Base-by-base conservation (phyloP, 1,140 invertebrate species). In the Pristionchus pacificus region DNA sequence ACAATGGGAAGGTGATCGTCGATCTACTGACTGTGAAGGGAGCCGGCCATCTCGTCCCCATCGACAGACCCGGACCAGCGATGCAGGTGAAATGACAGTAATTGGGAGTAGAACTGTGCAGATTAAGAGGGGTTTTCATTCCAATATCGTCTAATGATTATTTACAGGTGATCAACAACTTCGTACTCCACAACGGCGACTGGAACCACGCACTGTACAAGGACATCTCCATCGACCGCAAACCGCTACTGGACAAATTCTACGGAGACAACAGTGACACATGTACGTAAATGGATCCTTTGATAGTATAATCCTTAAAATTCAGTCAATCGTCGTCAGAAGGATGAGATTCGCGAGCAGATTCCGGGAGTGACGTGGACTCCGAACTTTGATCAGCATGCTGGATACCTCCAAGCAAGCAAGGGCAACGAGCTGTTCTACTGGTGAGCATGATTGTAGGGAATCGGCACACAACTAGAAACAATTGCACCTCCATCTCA, bases 391-490 rank as follows among this genome's bases (percentile, higher is more conserved):
- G 67, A 77, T 15, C 76, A 78, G 27, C 79, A 82, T 64, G 77
- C 79, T 2, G 80, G 80, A 60, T 81, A 83, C 38, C 72, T 81
- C 2, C 65, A 74, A 31, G 68, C 67, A 13, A 38, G 65, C n/a
- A 58, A 13, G 3, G 78, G 74, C 49, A 79, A 79, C 60, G 78
- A 72, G n/a, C 74, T 82, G 14, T 79, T 82, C 71, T 82, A 82
- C 64, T 83, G 79, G 79, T 24, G 72, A 71, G 87, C 27, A 27
- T 88, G 2, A 80, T 49, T n/a, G n/a, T n/a, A 88, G 14, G 74
- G 88, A n/a, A 88, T 88, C 88, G 73, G 88, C 75, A 88, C 87
- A 80, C 87, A 88, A 49, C 87, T 87, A 19, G 55, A 57, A 24
- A 57, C 55, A 57, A 57, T 19, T 57, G 19, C 19, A 19, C 55